phyloP scores from a whole-genome alignment of 2,113 vertebrate species.

The Bambusicola thoracicus region DNA sequence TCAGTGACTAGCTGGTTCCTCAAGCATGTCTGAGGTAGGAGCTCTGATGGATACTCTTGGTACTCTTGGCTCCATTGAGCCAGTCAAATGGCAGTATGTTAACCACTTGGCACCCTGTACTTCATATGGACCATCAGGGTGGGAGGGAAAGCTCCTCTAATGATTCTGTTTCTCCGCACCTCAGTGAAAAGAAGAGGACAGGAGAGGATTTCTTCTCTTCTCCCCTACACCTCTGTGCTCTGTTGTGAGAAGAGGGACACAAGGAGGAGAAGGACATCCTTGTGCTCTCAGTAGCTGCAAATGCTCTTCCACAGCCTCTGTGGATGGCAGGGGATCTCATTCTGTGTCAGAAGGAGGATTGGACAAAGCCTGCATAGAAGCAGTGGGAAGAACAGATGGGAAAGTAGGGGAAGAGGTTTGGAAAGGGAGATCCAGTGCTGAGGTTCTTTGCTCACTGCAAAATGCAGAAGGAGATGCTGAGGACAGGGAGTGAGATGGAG shows the following conservation, averaged over 20 bases:
- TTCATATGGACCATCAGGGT: not conserved
- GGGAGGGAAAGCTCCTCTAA: not conserved
- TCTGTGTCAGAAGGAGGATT: not conserved
- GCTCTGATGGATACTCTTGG: not conserved
- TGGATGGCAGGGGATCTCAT: not conserved
- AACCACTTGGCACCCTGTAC: not conserved
- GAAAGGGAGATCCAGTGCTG: not conserved
- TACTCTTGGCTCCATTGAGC: not conserved
- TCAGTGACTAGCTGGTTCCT: not conserved
- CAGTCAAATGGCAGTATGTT: not conserved
- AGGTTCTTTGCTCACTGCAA: not conserved
- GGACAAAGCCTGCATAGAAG: not conserved
- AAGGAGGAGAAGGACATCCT: not conserved
- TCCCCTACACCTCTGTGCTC: not conserved
- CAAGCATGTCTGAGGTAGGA: not conserved
- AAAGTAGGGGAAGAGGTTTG: not conserved
- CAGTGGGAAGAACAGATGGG: not conserved
- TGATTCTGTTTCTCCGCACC: not conserved
- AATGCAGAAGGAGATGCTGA: not conserved
- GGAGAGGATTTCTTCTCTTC: not conserved
- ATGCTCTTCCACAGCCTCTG: not conserved
- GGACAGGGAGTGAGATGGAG: fast-evolving
- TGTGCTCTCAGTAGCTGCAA: not conserved
- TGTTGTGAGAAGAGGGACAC: not conserved
- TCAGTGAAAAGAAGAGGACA: not conserved